Conservation (phyloP, 2,888 invertebrate species). For the Luperina nickerlii region DNA sequence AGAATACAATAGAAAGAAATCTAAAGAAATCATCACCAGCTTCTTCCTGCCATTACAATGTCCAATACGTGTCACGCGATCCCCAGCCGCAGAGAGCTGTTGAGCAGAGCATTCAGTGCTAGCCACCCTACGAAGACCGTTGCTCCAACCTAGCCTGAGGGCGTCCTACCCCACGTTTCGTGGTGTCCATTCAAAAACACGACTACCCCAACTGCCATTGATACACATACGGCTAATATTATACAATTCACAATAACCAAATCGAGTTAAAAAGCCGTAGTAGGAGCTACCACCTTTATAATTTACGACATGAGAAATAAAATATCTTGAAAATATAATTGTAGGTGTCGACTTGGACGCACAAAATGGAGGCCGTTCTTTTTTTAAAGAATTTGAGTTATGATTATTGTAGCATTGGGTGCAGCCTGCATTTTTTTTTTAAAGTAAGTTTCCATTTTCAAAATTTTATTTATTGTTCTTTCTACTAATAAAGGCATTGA, state of each 20-base stretch:
- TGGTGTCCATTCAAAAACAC: background rate
- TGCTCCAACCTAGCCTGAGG: background rate
- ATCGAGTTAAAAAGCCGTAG: conserved; percentile 25
- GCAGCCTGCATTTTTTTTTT: conserved; percentile 53
- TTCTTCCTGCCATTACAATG: background rate
- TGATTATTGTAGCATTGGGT: conserved; percentile 65
- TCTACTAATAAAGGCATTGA: conserved; percentile 49
- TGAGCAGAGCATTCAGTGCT: background rate
- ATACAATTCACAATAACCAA: background rate
- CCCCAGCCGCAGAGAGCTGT: too few species aligned
- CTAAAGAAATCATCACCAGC: background rate
- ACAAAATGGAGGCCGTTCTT: conserved; percentile 61
- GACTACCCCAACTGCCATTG: background rate
- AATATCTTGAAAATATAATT: conserved; percentile 83
- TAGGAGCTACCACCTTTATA: conserved; percentile 62
- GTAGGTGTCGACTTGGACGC: conserved; percentile 76
- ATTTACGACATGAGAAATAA: conserved; percentile 78
- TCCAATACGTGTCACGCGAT: background rate
- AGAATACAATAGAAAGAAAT: too few species aligned
- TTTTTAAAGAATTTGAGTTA: conserved; percentile 62
- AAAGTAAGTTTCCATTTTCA: conserved; percentile 45
- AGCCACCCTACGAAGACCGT: background rate
- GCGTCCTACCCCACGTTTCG: background rate
- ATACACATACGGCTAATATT: background rate
- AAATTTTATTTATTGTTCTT: conserved; percentile 49